Evolutionary conservation across 1,140 invertebrate species (phyloP), one percentile per base, ranked within the genome.

Genomic region (Drosophila parabipectinata): DNA sequence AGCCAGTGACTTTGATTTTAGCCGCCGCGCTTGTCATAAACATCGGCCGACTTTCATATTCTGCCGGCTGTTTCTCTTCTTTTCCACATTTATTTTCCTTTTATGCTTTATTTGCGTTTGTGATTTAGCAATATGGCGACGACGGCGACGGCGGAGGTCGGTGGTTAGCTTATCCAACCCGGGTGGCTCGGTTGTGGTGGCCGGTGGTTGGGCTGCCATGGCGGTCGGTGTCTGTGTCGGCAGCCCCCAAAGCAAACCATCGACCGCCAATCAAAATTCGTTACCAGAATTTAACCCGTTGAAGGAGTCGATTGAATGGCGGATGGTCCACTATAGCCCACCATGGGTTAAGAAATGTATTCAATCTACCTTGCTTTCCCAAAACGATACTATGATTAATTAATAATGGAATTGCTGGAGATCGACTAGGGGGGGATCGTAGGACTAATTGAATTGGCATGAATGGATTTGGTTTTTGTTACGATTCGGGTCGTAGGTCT

Each of bases 111-210:
- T 87, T 87, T 88, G 82, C 62, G 79, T 88, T 87, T 88, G 74
- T 87, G 82, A 87, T 87, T 87, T 87, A 72, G 78, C 84, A 89
- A 88, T 73, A 88, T 88, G 83, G 83, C 83, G 83, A 72, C 47
- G 14, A 3, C 41, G 7, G 15, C 41, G 6, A 8, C 44, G 15
- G 7, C 41, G 14, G 2, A 15, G 15, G 15, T 6, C 8, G 15
- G 39, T 41, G 14, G 15, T 45, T 45, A 45, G 14, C 15, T 45
- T 45, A 15, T 45, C 41, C 41, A 15, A 18, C 18, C 41, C 41
- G 44, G 63, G 64, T 53, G 51, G 64, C 34, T 52, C 28, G 9
- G 53, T 12, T 39, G 39, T 66, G 63, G 66, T 47, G 44, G 64
- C 41, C 32, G 60, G 63, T 48, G 51, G 51, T 34, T 47, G 44